Percentiles rank a stretch among this genome's conserved stretches.
Evolutionary conservation across 2,888 invertebrate genomes (phyloP).

Genomic region (Onchidella celtica): DNA sequence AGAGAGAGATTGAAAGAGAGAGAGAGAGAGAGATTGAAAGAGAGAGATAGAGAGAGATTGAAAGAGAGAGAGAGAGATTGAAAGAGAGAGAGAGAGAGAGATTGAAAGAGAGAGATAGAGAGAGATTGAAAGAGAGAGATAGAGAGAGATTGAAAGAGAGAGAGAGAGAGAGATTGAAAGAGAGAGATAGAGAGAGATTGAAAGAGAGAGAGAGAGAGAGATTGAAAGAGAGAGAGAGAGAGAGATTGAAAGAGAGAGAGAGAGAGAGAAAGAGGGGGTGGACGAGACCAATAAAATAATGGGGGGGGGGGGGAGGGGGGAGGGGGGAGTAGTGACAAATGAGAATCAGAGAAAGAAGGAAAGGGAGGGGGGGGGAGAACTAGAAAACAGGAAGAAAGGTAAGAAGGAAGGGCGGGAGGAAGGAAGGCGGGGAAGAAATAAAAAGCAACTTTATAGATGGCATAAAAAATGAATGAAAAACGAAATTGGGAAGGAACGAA

Average conservation of each 20-base stretch:
- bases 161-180: conserved; percentile 3
- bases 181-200: not conserved
- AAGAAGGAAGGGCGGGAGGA: not conserved
- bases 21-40: too few species aligned
- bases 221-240: not conserved
- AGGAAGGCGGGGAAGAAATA: not conserved
- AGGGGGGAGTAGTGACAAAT: not conserved
- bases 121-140: not conserved
- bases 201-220: not conserved
- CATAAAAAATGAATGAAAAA: too few species aligned
- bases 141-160: conserved; percentile 5
- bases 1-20: not conserved
- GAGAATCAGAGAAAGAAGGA: not conserved
- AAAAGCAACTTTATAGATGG: not conserved
- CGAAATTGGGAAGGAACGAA: not conserved
- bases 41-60: not conserved
- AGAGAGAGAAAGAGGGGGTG: not conserved
- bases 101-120: not conserved
- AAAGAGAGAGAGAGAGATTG: not conserved
- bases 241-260: not conserved
- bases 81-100: conserved; percentile 6
- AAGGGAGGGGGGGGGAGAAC: not conserved
- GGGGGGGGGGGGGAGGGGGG: not conserved
- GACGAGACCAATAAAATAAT: not conserved
- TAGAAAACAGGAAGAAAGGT: conserved; percentile 2